Percentiles rank a stretch among this genome's conserved stretches.
phyloP scores from a whole-genome alignment of 1,140 invertebrate genomes.

The Papilio polytes region DNA sequence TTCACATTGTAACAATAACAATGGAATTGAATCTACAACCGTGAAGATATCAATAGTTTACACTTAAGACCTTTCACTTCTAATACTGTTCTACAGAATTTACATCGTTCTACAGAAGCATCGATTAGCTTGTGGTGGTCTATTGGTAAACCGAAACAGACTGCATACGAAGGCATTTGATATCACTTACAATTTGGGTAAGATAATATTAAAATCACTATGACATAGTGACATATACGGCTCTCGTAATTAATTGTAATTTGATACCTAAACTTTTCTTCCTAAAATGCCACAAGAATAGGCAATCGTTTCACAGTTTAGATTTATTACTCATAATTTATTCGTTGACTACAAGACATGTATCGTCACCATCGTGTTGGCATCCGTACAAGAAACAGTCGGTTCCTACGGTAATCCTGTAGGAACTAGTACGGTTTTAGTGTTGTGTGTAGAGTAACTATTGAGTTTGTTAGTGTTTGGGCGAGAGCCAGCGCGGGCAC shows the following conservation, averaged over 20 bases:
- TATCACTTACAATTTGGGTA: not conserved
- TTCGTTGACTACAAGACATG: not conserved
- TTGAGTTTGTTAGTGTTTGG: constrained; percentile 20
- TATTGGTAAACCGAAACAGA: not conserved
- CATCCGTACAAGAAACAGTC: not conserved
- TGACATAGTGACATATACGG: too few species aligned
- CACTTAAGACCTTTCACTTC: not conserved
- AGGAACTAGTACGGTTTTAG: not conserved
- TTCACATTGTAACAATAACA: constrained; percentile 2
- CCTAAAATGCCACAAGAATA: not conserved
- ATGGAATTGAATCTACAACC: constrained; percentile 5
- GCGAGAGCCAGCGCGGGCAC: not conserved
- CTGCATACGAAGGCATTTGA: not conserved
- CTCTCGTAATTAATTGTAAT: not conserved
- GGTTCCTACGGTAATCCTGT: constrained; percentile 8
- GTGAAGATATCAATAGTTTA: not conserved
- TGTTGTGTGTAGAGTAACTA: constrained; percentile 7
- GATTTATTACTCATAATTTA: not conserved
- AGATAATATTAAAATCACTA: not conserved
- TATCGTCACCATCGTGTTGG: not conserved
- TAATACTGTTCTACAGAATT: not conserved
- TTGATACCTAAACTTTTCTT: not conserved
- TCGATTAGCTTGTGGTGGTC: not conserved
- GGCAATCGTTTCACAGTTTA: not conserved
- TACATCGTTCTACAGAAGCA: not conserved